Base-by-base conservation (phyloP, 2,113 vertebrate species). In the Neolamprologus brichardi region DNA sequence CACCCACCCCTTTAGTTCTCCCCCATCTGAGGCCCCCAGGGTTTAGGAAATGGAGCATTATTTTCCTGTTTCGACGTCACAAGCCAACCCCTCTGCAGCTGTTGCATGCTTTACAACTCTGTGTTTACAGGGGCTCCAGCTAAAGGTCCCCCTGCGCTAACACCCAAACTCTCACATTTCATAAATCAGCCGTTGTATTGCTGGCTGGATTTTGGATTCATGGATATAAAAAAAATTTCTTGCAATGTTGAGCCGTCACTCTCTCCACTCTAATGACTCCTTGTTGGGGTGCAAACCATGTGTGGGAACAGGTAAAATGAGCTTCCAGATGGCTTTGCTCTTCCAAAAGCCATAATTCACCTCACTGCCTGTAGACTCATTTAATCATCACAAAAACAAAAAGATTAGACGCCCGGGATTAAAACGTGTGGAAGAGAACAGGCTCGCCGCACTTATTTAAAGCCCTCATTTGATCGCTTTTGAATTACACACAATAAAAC, bases 41-140 rank as follows among this genome's bases (percentile, higher is more conserved):
- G 96, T 96, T 96, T 91, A 96, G 96, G 96, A 96, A 97, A 96
- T 95, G 41, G 89, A 96, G 94, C 94, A 95, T 96, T 95, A 94
- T 95, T 95, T 95, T 94, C 94, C 89, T 88, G 86, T 89, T 88
- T 93, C 95, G 90, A 96, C 95, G 95, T 96, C 95, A 96, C 89
- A 85, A 94, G 89, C 94, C 95, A 95, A 95, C 94, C 96, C 95
- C 94, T 96, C 93, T 97, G 97, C 98, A 98, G 97, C 97, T 98
- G 98, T 97, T 97, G 95, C 95, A 96, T 94, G 93, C 92, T 95
- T 91, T 94, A 94, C 93, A 94, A 87, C 91, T 93, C 89, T 79
- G 89, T 95, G 94, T 96, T 96, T 93, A 93, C 92, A 82, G 91
- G 85, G 91, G 87, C 92, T 86, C 83, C 56, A 86, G 84, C 91